Percentiles rank a stretch among this genome's conserved stretches.
Evolutionary conservation across 2,888 invertebrate species (phyloP).

Genomic region (Subacronicta megacephala): DNA sequence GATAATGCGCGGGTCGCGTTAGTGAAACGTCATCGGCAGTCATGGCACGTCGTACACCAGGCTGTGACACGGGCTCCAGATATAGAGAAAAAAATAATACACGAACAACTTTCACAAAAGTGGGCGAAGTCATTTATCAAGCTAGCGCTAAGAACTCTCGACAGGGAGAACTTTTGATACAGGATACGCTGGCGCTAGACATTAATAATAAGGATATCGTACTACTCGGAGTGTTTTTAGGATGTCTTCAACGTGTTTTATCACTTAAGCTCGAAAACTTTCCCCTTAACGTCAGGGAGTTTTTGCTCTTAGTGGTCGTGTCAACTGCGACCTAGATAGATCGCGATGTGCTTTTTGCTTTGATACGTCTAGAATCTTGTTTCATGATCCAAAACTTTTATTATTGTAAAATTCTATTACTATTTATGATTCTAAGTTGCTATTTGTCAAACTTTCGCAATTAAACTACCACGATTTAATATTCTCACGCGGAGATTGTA

Average conservation of each 20-base stretch:
- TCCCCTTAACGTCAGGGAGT: conserved; percentile 69
- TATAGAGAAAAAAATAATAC: conserved; percentile 73
- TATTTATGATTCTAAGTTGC: conserved; percentile 12
- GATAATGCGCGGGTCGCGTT: conserved; percentile 69
- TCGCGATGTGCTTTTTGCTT: conserved; percentile 46
- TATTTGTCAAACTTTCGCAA: conserved; percentile 25
- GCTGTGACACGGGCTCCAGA: conserved; percentile 70
- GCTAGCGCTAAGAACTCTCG: conserved; percentile 86
- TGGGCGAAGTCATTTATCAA: conserved; percentile 88
- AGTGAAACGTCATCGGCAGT: conserved; percentile 73
- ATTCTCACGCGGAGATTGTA: conserved; percentile 39
- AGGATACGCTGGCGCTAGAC: conserved; percentile 84
- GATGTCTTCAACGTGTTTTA: conserved; percentile 82
- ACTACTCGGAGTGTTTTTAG: conserved; percentile 81
- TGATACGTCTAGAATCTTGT: conserved; percentile 34
- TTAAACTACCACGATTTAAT: conserved; percentile 50
- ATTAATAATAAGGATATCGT: conserved; percentile 88
- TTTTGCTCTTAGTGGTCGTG: conserved; percentile 62
- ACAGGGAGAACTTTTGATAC: conserved; percentile 87
- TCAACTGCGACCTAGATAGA: conserved; percentile 68
- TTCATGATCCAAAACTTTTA: conserved; percentile 33
- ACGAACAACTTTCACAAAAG: conserved; percentile 82
- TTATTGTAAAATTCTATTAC: conserved; percentile 3
- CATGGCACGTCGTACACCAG: conserved; percentile 73
- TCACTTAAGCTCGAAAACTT: conserved; percentile 83